These are phyloP conservation scores for Emesis furor DNA, from an alignment of 2,888 invertebrate genomes.

Conservation along the genomic window DNA sequence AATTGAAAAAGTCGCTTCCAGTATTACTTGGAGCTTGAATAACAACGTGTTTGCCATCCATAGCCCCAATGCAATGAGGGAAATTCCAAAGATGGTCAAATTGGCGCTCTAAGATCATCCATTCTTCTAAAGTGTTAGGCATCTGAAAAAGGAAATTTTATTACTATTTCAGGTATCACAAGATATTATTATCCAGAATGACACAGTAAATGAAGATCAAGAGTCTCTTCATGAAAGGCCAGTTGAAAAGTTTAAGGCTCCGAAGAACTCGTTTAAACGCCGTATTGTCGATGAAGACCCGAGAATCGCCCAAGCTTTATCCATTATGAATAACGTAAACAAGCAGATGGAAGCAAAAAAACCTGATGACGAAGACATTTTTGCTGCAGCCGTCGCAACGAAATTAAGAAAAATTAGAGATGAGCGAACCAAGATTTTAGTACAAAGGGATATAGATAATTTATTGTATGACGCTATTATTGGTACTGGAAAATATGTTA, in stretches of 20 bases:
- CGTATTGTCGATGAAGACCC: conserved; percentile 61
- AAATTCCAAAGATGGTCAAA: conserved; percentile 65
- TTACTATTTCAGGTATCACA: conserved; percentile 58
- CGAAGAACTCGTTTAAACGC: conserved; percentile 67
- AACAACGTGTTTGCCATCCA: conserved; percentile 64
- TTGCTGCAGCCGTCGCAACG: conserved; percentile 11
- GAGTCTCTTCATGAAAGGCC: conserved; percentile 52
- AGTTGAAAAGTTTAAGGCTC: conserved; percentile 72
- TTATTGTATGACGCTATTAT: conserved; percentile 49
- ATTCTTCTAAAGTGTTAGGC: conserved; percentile 55
- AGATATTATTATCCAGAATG: conserved; percentile 45
- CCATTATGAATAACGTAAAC: conserved; percentile 70
- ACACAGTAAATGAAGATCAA: conserved; percentile 68
- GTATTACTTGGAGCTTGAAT: conserved; percentile 59
- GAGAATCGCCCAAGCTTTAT: conserved; percentile 65
- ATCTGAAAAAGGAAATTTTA: conserved; percentile 56
- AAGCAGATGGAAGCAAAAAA: conserved; percentile 67
- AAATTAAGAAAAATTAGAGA: conserved; percentile 72
- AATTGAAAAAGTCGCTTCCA: conserved; percentile 55
- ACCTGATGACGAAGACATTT: conserved; percentile 60
- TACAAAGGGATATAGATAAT: conserved; percentile 67
- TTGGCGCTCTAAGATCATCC: conserved; percentile 61
- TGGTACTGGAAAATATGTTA: conserved; percentile 67
- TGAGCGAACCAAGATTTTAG: conserved; percentile 68
- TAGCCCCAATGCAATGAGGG: conserved; percentile 60